Conservation (phyloP, 2,888 invertebrate genomes). For the Caenorhabditis angaria region DNA sequence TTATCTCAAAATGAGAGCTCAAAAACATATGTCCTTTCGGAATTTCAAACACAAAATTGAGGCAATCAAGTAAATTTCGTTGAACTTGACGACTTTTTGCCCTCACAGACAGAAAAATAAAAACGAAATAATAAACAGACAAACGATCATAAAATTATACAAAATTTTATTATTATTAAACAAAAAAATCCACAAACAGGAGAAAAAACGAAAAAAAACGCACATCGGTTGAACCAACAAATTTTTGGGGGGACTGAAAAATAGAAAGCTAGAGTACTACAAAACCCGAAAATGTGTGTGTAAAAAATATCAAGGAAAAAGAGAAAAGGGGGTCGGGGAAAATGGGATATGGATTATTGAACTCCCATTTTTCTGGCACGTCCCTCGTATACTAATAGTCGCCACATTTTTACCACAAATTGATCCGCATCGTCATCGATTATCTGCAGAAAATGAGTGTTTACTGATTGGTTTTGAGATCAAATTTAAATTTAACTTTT, state of each 20-base stretch:
- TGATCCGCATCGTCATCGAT: constrained; percentile 99
- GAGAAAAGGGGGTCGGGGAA: neutral
- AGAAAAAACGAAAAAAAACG: neutral
- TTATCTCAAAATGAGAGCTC: neutral
- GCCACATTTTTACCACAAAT: constrained; percentile 99
- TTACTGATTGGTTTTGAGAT: too few species aligned
- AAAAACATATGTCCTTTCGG: neutral
- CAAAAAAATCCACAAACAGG: neutral
- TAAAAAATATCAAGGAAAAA: neutral
- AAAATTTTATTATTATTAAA: neutral
- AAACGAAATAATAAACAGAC: neutral
- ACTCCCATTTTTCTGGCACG: constrained; percentile 76
- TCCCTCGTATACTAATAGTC: constrained; percentile 97
- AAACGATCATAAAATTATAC: too few species aligned
- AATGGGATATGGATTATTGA: constrained; percentile 13
- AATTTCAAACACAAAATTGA: neutral
- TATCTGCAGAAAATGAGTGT: too few species aligned
- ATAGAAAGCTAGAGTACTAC: constrained; percentile 1
- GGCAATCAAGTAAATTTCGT: neutral
- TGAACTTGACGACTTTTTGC: neutral
- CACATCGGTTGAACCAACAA: neutral
- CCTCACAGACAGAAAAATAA: neutral
- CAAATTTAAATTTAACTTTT: constrained; percentile 10
- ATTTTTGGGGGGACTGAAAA: too few species aligned
- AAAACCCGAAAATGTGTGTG: constrained; percentile 1